These are phyloP conservation scores for Melanostigma gelatinosum DNA, from an alignment of 2,113 vertebrate genomes.

Conservation along the genomic window DNA sequence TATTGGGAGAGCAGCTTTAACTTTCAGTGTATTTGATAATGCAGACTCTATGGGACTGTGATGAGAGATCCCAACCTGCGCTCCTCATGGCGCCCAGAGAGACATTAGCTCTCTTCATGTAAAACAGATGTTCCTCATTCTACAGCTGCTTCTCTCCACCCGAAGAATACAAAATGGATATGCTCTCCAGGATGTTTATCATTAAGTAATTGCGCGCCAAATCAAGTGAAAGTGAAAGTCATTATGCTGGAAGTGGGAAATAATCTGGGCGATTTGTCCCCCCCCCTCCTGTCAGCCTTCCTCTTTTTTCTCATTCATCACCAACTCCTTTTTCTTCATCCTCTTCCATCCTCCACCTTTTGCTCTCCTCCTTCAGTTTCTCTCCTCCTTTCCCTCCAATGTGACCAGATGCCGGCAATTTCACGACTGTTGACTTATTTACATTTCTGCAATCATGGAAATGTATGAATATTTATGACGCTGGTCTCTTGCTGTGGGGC, in stretches of 20 bases:
- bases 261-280: slow-evolving; percentile 54
- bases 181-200: slow-evolving; percentile 61
- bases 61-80: slow-evolving; percentile 14
- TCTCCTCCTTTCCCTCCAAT: slow-evolving; percentile 6
- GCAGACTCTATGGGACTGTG: not conserved
- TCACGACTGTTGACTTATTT: slow-evolving; percentile 74
- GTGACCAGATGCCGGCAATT: slow-evolving; percentile 74
- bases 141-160: slow-evolving; percentile 51
- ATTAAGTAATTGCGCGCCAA: slow-evolving; percentile 46
- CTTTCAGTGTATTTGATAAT: not conserved
- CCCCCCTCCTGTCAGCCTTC: not conserved
- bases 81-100: slow-evolving; percentile 16
- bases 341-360: slow-evolving; percentile 18
- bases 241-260: slow-evolving; percentile 61
- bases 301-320: slow-evolving; percentile 6
- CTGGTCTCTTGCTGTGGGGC: slow-evolving; percentile 54
- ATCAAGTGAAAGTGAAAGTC: slow-evolving; percentile 60
- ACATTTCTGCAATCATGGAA: slow-evolving; percentile 67
- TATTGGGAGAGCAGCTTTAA: not conserved
- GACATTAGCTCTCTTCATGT: slow-evolving; percentile 50
- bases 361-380: not conserved
- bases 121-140: slow-evolving; percentile 61
- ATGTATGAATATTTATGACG: slow-evolving; percentile 69
- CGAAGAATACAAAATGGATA: slow-evolving; percentile 44
- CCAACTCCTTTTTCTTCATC: slow-evolving; percentile 10